Conservation (phyloP, 2,113 vertebrate genomes). For the Rhynchomys soricoides region DNA sequence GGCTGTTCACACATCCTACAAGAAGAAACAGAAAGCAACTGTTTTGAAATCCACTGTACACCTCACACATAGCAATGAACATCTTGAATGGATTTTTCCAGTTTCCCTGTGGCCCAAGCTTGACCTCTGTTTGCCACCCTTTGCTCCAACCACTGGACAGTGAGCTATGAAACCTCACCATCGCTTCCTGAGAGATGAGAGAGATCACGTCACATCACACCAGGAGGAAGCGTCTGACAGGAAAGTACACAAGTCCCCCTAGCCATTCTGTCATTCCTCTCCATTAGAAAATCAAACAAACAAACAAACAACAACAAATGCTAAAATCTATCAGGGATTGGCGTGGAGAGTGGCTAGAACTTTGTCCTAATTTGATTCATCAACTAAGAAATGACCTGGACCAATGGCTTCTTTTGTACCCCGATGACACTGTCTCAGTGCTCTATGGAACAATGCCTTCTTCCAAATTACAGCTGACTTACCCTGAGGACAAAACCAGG, state of each 20-base stretch:
- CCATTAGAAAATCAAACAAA: neutral
- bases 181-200: constrained; percentile 27
- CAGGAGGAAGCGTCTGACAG: constrained; percentile 42
- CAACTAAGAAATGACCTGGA: constrained; percentile 21
- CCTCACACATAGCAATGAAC: neutral
- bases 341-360: constrained; percentile 54
- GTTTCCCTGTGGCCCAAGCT: neutral
- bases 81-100: neutral
- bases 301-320: neutral
- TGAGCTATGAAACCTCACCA: constrained; percentile 24
- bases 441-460: neutral
- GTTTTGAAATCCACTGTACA: neutral
- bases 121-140: constrained; percentile 63
- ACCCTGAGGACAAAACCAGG: neutral
- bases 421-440: neutral
- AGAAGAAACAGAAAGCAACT: neutral
- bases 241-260: constrained; percentile 55
- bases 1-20: neutral
- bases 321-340: constrained; percentile 68
- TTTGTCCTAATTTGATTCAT: constrained; percentile 29
- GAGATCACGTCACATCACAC: constrained; percentile 8
- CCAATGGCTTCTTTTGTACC: constrained; percentile 52
- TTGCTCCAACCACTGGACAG: constrained; percentile 49
- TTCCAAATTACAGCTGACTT: neutral
- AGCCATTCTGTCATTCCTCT: neutral